A percentile compares a stretch with the other conserved stretches of the same genome.
Conservation (phyloP, 2,888 invertebrate species). For the Hypomecis punctinalis region DNA sequence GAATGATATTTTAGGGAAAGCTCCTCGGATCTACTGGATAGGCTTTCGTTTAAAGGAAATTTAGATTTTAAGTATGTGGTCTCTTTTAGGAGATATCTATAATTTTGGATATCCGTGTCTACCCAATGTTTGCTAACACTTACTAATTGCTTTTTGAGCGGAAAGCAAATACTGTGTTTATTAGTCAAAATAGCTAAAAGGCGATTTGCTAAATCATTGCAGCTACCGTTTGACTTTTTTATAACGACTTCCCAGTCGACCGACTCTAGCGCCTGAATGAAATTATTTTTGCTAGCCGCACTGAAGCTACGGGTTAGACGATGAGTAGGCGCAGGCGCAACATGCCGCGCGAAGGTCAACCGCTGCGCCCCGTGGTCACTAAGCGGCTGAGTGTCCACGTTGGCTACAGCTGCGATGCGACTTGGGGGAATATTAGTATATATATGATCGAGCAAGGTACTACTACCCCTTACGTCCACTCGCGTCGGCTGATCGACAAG, state of each 20-base stretch:
- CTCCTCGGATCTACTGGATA: not conserved
- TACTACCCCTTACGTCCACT: conserved; percentile 3
- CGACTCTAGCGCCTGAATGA: not conserved
- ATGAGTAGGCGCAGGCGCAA: not conserved
- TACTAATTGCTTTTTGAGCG: not conserved
- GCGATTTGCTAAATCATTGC: not conserved
- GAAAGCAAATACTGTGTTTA: not conserved
- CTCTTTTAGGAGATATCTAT: not conserved
- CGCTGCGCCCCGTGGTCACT: conserved; percentile 1
- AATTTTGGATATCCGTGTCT: not conserved
- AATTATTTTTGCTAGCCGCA: not conserved
- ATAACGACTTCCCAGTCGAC: not conserved
- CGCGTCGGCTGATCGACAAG: not conserved
- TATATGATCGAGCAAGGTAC: conserved; percentile 16
- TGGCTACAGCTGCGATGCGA: conserved; percentile 1
- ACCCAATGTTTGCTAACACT: not conserved
- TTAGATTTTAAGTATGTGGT: not conserved
- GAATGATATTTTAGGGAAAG: not conserved
- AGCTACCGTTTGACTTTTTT: not conserved
- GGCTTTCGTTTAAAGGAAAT: not conserved
- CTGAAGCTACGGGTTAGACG: not conserved
- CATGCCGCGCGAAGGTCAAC: not conserved
- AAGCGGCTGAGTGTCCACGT: conserved; percentile 9
- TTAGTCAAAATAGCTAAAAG: not conserved
- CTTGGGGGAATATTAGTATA: conserved; percentile 13